A percentile compares a stretch with the other conserved stretches of the same genome.
Evolutionary conservation across 2,113 vertebrate genomes (phyloP).

Genomic region (Tragelaphus imberbis): DNA sequence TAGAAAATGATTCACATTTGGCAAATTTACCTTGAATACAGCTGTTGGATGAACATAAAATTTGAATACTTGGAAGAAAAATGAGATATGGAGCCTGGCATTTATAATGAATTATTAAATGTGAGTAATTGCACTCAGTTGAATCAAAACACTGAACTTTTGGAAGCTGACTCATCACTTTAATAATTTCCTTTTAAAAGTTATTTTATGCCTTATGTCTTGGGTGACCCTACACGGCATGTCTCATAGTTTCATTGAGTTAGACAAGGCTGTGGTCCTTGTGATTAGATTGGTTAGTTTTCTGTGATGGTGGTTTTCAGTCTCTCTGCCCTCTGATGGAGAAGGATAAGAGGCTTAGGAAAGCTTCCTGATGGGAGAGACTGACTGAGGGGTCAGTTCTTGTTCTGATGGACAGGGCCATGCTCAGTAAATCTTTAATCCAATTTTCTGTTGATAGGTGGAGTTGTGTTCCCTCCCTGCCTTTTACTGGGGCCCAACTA

Average conservation of each 20-base stretch:
- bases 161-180: slow-evolving; percentile 14
- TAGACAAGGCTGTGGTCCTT: background rate
- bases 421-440: background rate
- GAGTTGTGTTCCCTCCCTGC: background rate
- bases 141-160: slow-evolving; percentile 47
- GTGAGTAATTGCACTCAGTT: background rate
- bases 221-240: background rate
- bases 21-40: slow-evolving; percentile 43
- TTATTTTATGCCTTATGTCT: background rate
- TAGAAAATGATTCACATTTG: slow-evolving; percentile 45
- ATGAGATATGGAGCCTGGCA: background rate
- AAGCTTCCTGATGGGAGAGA: background rate
- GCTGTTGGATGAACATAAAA: slow-evolving; percentile 24
- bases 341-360: background rate
- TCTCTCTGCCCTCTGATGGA: background rate
- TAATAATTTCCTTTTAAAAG: background rate
- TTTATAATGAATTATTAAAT: slow-evolving; percentile 37
- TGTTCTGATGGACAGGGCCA: background rate
- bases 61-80: slow-evolving; percentile 43
- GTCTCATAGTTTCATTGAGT: background rate
- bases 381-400: background rate
- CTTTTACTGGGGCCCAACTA: background rate
- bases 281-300: background rate
- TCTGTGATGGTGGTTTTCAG: background rate
- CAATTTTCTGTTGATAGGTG: background rate